Conservation (phyloP, 2,888 invertebrate genomes). For the Macrosiphum euphorbiae region DNA sequence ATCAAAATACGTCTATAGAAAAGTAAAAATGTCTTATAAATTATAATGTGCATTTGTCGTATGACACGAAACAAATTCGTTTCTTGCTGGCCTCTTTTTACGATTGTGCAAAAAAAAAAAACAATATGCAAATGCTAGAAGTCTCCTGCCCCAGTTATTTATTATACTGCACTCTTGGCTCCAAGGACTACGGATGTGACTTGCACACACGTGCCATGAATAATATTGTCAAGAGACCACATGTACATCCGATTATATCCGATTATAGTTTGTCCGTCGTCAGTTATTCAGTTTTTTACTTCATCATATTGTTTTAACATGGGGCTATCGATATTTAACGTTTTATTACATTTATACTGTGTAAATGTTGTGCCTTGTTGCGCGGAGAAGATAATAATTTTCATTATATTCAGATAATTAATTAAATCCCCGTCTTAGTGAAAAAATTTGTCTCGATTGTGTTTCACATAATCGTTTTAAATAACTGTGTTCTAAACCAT, state of each 20-base stretch:
- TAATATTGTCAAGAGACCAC: neutral
- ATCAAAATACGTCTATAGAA: neutral
- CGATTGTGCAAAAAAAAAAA: neutral
- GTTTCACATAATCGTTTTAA: neutral
- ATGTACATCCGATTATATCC: neutral
- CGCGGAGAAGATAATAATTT: neutral
- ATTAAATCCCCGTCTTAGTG: neutral
- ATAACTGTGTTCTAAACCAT: neutral
- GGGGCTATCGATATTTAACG: neutral
- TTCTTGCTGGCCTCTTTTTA: neutral
- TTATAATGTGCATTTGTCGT: neutral
- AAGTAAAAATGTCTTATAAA: neutral
- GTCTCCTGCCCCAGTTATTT: neutral
- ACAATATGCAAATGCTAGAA: neutral
- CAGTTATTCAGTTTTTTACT: neutral
- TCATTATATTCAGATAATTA: neutral
- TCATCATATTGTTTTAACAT: neutral
- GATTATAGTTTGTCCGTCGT: neutral
- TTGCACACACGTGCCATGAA: neutral
- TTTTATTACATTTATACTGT: neutral
- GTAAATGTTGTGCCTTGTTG: neutral
- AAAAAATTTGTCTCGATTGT: neutral
- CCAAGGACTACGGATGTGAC: neutral
- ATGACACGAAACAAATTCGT: neutral
- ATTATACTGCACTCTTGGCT: neutral